These are phyloP conservation scores for Dendrolimus pini DNA, from an alignment of 2,888 invertebrate genomes.

Conservation along the genomic window DNA sequence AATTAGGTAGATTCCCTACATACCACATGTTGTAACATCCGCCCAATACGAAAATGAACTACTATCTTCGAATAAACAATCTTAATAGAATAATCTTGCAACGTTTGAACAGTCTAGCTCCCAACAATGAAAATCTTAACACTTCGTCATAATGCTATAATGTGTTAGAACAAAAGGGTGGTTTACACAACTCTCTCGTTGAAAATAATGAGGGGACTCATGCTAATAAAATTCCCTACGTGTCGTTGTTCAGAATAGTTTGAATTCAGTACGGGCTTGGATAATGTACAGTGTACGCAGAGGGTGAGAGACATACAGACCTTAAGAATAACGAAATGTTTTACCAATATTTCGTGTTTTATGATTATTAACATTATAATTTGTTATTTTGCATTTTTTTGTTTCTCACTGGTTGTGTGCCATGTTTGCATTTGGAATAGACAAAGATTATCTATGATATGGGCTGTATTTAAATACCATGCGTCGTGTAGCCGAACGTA, in stretches of 20 bases:
- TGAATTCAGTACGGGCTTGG: constrained; percentile 17
- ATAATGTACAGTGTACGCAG: constrained; percentile 5
- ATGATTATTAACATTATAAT: not conserved
- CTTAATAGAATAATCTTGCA: not conserved
- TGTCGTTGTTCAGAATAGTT: constrained; percentile 27
- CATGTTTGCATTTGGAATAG: too few species aligned
- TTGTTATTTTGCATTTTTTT: not conserved
- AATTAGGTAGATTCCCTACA: too few species aligned
- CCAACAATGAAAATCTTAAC: constrained; percentile 2
- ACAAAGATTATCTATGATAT: too few species aligned
- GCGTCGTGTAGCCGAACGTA: too few species aligned
- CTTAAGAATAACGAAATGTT: not conserved
- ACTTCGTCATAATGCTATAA: constrained; percentile 2
- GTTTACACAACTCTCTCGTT: constrained; percentile 13
- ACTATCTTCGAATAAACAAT: too few species aligned
- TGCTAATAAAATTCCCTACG: constrained; percentile 26
- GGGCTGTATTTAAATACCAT: too few species aligned
- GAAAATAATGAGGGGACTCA: constrained; percentile 17
- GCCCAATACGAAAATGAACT: too few species aligned
- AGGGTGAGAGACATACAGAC: not conserved
- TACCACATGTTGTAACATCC: too few species aligned
- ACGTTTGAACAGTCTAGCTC: not conserved
- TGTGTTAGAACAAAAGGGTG: constrained; percentile 12
- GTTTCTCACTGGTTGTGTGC: not conserved
- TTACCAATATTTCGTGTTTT: not conserved